Evolutionary conservation across 2,888 invertebrate species (phyloP), one percentile per base, ranked within the genome.

Genomic region (Conomelus anceps): DNA sequence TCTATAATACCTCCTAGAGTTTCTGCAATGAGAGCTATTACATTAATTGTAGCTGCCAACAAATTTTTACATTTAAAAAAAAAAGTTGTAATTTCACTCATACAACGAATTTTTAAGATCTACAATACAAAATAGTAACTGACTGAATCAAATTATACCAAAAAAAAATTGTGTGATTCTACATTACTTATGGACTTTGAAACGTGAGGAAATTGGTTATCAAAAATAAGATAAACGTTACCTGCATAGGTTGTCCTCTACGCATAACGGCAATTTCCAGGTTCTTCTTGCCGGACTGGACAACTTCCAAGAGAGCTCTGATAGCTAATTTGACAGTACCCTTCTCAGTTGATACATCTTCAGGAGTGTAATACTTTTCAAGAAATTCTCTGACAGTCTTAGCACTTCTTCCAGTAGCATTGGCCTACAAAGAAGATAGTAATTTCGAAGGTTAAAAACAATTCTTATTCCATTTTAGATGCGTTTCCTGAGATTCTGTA

Each of bases 211-310:
- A 26, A 86, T 84, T 22, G 88, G 84, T 63, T 85, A n/a, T 0
- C 63, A 22, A 41, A 26, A 26, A 26, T 26, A 11, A 26, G 26
- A 26, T 85, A 34, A 89, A n/a, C n/a, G 89, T 90, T 91, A 94
- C 94, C 93, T 94, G 93, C 92, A 94, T 92, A 24, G 93, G 93
- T 91, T 94, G 92, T 23, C 94, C 94, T 90, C 96, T 95, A 93
- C 97, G 96, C 99, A 99, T 99, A 4, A 99, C 98, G 29, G 99
- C 99, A 91, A 99, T 98, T 94, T 99, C 99, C 92, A 99, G 95
- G 94, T 99, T 99, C 94, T 99, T 99, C 92, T 99, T 98, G 0
- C 99, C 99, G 0, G 99, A 98, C 93, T 99, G 99, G 0, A 99
- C 99, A 17, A 99, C 99, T 94, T 99, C 99, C 88, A 99, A 94